These are phyloP conservation scores for Phasianus colchicus DNA, from an alignment of 2,113 vertebrate species.

Conservation along the genomic window DNA sequence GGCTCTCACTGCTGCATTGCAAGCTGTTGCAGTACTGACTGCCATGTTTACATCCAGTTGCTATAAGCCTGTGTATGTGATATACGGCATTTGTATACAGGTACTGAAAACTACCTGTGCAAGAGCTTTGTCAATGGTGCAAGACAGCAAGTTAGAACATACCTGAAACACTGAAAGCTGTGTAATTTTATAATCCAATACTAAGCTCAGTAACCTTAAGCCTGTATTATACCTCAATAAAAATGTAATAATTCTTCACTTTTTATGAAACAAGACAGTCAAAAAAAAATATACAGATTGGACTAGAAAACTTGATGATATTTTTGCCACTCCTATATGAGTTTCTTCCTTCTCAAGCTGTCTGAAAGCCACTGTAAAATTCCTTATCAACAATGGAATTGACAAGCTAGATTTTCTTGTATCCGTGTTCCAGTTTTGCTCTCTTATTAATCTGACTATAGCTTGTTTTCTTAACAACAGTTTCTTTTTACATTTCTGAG, in stretches of 20 bases:
- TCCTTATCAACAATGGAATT: not conserved
- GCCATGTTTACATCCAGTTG: not conserved
- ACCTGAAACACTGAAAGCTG: not conserved
- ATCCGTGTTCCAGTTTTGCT: not conserved
- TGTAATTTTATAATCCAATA: not conserved
- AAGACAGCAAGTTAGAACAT: not conserved
- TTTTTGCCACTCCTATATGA: not conserved
- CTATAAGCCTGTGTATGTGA: not conserved
- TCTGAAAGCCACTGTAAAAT: not conserved
- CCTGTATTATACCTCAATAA: not conserved
- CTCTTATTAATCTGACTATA: not conserved
- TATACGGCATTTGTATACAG: not conserved
- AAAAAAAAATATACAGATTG: not conserved
- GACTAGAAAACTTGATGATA: not conserved
- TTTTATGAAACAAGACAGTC: not conserved
- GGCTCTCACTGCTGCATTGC: not conserved
- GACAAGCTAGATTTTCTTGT: not conserved
- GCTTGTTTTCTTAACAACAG: slow-evolving; percentile 79
- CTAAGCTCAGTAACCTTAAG: not conserved
- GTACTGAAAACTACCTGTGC: not conserved
- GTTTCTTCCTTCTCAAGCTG: not conserved
- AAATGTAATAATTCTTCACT: not conserved
- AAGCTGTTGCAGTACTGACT: not conserved
- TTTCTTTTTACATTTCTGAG: slow-evolving; percentile 45
- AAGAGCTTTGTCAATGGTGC: not conserved